Percentiles rank a stretch among this genome's conserved stretches.
These are phyloP conservation scores for Ornithorhynchus anatinus DNA, from an alignment of 2,113 vertebrate species.

Conservation along the genomic window DNA sequence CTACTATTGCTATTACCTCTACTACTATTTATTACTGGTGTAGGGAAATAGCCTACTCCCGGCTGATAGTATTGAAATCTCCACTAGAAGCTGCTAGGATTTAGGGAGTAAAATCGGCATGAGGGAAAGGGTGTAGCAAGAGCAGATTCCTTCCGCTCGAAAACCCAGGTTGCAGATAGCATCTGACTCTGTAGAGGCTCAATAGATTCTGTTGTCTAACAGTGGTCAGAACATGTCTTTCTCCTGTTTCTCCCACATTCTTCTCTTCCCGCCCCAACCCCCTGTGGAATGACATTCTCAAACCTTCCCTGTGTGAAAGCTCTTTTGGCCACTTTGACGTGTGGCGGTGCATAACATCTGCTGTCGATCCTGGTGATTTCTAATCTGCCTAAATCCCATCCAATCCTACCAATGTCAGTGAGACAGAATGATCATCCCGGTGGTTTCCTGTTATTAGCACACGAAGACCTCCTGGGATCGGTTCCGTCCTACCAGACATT, in stretches of 20 bases:
- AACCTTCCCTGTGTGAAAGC: conserved; percentile 36
- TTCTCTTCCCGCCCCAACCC: background rate
- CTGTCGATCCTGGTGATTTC: conserved; percentile 57
- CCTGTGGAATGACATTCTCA: background rate
- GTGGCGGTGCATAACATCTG: conserved; percentile 52
- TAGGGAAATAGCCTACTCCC: too few relatives aligned
- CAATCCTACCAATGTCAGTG: conserved; percentile 50
- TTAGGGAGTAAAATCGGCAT: too few relatives aligned
- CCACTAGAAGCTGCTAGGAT: too few relatives aligned
- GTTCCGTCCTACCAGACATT: conserved; percentile 58
- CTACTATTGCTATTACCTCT: too few relatives aligned
- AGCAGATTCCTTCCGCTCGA: too few relatives aligned
- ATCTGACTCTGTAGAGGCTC: too few relatives aligned
- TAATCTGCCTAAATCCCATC: conserved; percentile 54
- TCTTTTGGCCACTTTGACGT: conserved; percentile 62
- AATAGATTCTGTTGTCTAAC: too few relatives aligned
- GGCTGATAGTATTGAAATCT: too few relatives aligned
- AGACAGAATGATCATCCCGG: conserved; percentile 36
- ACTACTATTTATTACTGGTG: too few relatives aligned
- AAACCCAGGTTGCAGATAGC: too few relatives aligned
- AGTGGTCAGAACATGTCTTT: background rate
- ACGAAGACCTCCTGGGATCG: conserved; percentile 64
- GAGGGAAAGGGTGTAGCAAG: too few relatives aligned
- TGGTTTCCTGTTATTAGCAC: conserved; percentile 65
- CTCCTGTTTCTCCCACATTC: background rate